These are phyloP conservation scores for Hydroisotoma schaefferi DNA, from an alignment of 2,888 invertebrate species.

Conservation along the genomic window DNA sequence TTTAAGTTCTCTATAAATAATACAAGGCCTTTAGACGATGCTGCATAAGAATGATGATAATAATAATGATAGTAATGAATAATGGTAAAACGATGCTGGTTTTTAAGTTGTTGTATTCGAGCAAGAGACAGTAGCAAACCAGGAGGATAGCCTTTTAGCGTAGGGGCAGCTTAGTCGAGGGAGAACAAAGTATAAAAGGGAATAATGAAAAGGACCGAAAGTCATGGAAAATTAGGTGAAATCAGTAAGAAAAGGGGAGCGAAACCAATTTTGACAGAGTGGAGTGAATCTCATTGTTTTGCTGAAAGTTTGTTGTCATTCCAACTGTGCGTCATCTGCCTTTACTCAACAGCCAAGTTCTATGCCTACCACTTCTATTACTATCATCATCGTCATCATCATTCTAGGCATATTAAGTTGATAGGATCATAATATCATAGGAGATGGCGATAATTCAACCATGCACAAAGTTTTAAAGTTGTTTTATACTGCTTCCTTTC, in stretches of 20 bases:
- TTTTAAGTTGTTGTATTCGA: too few relatives aligned
- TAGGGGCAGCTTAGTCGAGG: neutral
- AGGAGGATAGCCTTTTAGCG: neutral
- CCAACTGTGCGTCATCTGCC: slow-evolving; percentile 49
- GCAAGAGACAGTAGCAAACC: neutral
- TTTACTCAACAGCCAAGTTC: slow-evolving; percentile 26
- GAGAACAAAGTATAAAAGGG: neutral
- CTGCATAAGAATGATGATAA: too few relatives aligned
- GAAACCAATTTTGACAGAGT: slow-evolving; percentile 48
- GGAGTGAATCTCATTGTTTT: slow-evolving; percentile 49
- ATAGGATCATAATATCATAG: too few relatives aligned
- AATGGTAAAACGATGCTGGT: too few relatives aligned
- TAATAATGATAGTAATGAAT: too few relatives aligned
- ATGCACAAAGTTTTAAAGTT: slow-evolving; percentile 13
- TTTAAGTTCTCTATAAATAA: too few relatives aligned
- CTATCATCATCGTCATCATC: too few relatives aligned
- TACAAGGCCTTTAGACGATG: too few relatives aligned
- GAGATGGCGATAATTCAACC: neutral
- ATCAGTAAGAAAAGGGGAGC: slow-evolving; percentile 46
- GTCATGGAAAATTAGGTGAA: slow-evolving; percentile 47
- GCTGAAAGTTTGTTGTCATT: slow-evolving; percentile 48
- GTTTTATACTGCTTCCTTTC: slow-evolving; percentile 1
- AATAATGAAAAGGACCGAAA: slow-evolving; percentile 37
- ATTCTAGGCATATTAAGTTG: too few relatives aligned
- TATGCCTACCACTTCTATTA: slow-evolving; percentile 16